Conservation (phyloP, 1,140 invertebrate genomes). For the Monomorium pharaonis region DNA sequence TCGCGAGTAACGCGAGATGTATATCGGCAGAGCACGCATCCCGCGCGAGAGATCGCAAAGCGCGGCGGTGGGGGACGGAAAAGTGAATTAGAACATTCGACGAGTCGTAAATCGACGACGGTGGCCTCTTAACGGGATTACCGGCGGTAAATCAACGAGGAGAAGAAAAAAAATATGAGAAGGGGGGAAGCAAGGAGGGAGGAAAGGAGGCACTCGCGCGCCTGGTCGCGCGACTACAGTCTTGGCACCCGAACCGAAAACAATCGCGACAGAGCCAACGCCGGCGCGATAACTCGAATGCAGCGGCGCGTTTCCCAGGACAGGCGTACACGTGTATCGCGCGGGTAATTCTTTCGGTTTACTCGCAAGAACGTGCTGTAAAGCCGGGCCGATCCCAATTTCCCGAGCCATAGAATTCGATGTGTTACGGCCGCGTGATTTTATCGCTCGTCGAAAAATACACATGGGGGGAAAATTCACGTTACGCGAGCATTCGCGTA, state of each 20-base stretch:
- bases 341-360: slow-evolving; percentile 42
- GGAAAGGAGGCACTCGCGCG: slow-evolving; percentile 39
- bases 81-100: slow-evolving; percentile 76
- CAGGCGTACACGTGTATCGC: slow-evolving; percentile 43
- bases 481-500: neutral
- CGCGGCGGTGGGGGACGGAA: slow-evolving; percentile 31
- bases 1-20: slow-evolving; percentile 29
- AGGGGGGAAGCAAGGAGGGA: slow-evolving; percentile 33
- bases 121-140: slow-evolving; percentile 74
- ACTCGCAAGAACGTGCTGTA: slow-evolving; percentile 6
- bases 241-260: slow-evolving; percentile 53
- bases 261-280: slow-evolving; percentile 52
- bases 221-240: slow-evolving; percentile 42
- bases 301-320: neutral
- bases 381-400: neutral
- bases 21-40: slow-evolving; percentile 60
- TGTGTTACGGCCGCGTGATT: slow-evolving; percentile 17
- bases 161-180: slow-evolving; percentile 45
- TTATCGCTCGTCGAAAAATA: slow-evolving; percentile 24
- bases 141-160: slow-evolving; percentile 70
- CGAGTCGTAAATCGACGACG: slow-evolving; percentile 70
- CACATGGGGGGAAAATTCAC: slow-evolving; percentile 22
- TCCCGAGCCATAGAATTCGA: slow-evolving; percentile 10
- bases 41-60: slow-evolving; percentile 27
- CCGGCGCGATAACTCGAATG: slow-evolving; percentile 29